A percentile compares a stretch with the other conserved stretches of the same genome.
Conservation (phyloP, 2,797 vertebrate species). For the Xiphophorus birchmanni region DNA sequence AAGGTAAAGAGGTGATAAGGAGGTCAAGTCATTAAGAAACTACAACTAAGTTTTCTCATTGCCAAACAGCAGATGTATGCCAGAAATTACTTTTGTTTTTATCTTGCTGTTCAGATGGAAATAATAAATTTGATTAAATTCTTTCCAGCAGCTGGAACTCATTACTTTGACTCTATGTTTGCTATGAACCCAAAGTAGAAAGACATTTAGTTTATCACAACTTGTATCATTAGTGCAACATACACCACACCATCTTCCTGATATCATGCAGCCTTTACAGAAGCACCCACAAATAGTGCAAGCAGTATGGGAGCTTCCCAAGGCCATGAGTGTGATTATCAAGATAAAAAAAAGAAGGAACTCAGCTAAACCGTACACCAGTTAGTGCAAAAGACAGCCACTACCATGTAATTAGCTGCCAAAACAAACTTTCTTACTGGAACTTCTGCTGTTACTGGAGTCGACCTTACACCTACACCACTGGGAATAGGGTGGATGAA, state of each 20-base stretch:
- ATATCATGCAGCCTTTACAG: background rate
- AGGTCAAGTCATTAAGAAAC: background rate
- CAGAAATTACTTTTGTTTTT: background rate
- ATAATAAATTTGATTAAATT: background rate
- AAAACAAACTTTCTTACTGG: background rate
- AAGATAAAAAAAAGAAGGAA: background rate
- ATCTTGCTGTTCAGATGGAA: background rate
- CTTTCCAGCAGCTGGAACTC: background rate
- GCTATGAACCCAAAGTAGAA: background rate
- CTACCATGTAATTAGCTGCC: background rate
- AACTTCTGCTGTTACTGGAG: background rate
- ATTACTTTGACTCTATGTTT: background rate
- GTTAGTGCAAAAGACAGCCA: background rate
- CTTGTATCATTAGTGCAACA: background rate
- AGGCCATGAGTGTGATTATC: background rate
- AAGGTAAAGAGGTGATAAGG: background rate
- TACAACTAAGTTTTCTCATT: background rate
- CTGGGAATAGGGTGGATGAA: background rate
- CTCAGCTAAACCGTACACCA: background rate
- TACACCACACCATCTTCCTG: background rate
- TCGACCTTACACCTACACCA: background rate
- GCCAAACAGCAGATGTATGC: background rate
- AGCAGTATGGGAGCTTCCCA: background rate
- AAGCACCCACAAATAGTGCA: background rate
- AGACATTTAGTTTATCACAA: background rate